Base-by-base conservation (phyloP, 2,888 invertebrate species). In the Celastrina argiolus region DNA sequence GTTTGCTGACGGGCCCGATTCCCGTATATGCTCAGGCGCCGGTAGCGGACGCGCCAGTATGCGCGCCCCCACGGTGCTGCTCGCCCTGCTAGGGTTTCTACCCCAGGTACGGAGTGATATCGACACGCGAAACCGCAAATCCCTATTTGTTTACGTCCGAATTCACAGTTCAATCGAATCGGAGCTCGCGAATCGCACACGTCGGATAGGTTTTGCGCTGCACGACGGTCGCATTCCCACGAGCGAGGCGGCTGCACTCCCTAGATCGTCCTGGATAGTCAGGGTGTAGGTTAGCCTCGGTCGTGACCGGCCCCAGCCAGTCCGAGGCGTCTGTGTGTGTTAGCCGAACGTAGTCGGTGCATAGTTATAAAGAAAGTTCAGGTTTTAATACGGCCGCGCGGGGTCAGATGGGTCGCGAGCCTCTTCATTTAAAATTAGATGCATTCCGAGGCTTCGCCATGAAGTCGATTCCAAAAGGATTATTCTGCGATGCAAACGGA, bases 41-140 rank as follows among this genome's bases (percentile, higher is more conserved):
- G 89, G 84, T 84, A 82, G 87, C 80, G 88, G 88, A 79, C 86
- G 89, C 89, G 90, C 85, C 90, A 89, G 81, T 81, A 91, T 91
- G 91, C 90, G 91, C 91, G 88, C 86, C 88, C 85, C 87, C 79
- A 86, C 90, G 87, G 85, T 91, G 89, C 85, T 91, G 81, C 75
- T 91, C 81, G 91, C 91, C 91, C 91, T 91, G 84, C 84, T 90
- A 88, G 91, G 90, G 90, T 88, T 91, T 85, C 89, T 91, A 76
- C 91, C 91, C 87, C 91, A 91, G 91, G 91, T 91, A 89, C 86
- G 61, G 61, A 36, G 61, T 76, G 82, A 81, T 77, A 82, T 78
- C 77, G 82, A 82, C 79, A 81, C 81, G 79, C 69, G 74, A 83
- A 85, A 85, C 84, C 85, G 83, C 85, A 80, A 84, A 82, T 79